These are phyloP conservation scores for Hirtodrosophila alboralis DNA, from an alignment of 2,888 invertebrate species.

Conservation along the genomic window DNA sequence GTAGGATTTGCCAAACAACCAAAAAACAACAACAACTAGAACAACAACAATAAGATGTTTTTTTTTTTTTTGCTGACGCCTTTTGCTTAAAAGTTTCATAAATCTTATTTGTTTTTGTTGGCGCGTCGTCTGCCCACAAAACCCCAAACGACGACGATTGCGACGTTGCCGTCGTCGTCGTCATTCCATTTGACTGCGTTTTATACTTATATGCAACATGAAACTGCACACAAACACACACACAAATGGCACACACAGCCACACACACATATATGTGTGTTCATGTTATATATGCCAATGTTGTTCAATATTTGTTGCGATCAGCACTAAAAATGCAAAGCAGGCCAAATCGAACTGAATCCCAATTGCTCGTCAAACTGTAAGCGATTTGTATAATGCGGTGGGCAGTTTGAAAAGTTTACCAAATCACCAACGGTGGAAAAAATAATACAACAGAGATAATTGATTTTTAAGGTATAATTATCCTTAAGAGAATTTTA, in stretches of 20 bases:
- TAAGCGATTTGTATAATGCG: conserved; percentile 31
- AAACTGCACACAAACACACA: conserved; percentile 50
- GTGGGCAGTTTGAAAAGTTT: conserved; percentile 31
- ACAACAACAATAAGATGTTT: conserved; percentile 19
- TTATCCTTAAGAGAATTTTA: no score
- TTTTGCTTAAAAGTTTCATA: conserved; percentile 80
- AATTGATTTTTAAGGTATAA: no score
- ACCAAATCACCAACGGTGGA: not conserved
- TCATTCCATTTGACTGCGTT: conserved; percentile 79
- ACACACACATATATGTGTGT: conserved; percentile 14
- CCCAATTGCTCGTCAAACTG: conserved; percentile 62
- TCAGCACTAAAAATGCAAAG: conserved; percentile 73
- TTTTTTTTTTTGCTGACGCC: conserved; percentile 54
- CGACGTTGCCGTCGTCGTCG: conserved; percentile 62
- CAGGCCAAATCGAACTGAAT: conserved; percentile 56
- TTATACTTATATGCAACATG: conserved; percentile 65
- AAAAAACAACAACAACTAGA: conserved; percentile 37
- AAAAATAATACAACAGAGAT: not conserved
- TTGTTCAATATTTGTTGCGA: conserved; percentile 74
- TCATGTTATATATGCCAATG: conserved; percentile 54
- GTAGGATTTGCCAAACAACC: conserved; percentile 54
- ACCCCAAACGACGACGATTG: conserved; percentile 22
- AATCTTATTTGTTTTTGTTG: conserved; percentile 74
- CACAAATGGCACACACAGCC: no score
- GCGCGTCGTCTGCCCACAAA: conserved; percentile 71